phyloP scores from a whole-genome alignment of 2,888 invertebrate genomes.

The Drosophila multiciliata region DNA sequence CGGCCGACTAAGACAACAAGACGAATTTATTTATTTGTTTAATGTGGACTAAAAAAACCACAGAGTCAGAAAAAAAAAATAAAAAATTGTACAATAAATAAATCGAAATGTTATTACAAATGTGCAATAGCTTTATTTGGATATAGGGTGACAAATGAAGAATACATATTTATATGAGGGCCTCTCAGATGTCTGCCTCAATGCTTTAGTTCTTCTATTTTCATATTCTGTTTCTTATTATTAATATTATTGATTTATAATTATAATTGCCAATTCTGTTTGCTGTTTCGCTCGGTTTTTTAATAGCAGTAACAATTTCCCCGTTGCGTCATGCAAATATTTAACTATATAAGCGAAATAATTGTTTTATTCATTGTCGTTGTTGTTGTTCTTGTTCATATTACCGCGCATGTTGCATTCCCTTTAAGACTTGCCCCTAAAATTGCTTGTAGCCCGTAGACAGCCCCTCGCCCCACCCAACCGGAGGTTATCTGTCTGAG shows the following conservation, averaged over 20 bases:
- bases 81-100: neutral
- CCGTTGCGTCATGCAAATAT: constrained; percentile 19
- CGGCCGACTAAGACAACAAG: no score
- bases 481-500: constrained; percentile 21
- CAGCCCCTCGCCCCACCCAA: neutral
- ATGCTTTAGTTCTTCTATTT: neutral
- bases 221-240: constrained; percentile 31
- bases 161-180: neutral
- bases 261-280: constrained; percentile 8
- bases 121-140: neutral
- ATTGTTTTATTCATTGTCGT: constrained; percentile 12
- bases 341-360: constrained; percentile 11
- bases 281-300: neutral
- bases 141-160: neutral
- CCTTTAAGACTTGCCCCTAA: constrained; percentile 27
- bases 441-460: constrained; percentile 1
- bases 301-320: neutral
- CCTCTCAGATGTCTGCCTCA: neutral
- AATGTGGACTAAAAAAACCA: no score
- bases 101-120: neutral
- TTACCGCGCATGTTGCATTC: constrained; percentile 46
- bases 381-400: constrained; percentile 28
- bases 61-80: no score
- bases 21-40: no score
- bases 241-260: constrained; percentile 56